Evolutionary conservation across 1,140 invertebrate species (phyloP), one percentile per base, ranked within the genome.

Genomic region (Macrostomum lignano): DNA sequence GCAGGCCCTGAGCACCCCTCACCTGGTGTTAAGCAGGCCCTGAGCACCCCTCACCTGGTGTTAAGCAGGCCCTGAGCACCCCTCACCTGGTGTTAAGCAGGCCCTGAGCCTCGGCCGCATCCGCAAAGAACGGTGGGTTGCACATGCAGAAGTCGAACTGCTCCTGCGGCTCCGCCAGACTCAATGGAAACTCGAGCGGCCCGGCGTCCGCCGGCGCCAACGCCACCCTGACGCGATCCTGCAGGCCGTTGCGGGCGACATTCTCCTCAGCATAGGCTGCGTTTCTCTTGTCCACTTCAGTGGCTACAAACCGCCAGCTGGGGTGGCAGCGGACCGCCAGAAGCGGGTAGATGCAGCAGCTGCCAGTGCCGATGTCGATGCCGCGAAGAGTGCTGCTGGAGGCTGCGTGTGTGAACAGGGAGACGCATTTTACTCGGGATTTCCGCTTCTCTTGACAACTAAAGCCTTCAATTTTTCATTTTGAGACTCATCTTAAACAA

Each of bases 111-210:
- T 68, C 44, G 69, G 58, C 25, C 70, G n/a, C 5, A 3, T 61
- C 67, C 31, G 66, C 62, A 53, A 78, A 91, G 54, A 94, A 94
- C 11, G 86, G 86, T 24, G 86, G 84, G 61, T 94, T 94, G 44
- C 82, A 93, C 68, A 93, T 76, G 37, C 68, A 71, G 51, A 91
- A 93, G 40, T 73, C 64, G 58, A 68, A 76, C 13, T 20, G 43
- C 23, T 55, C 34, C 2, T 46, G 29, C 20, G 22, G 26, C 25
- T 38, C 28, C 3, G 58, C 41, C 1, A 68, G 37, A 2, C 58
- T 45, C 21, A 33, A 20, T 14, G 25, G 25, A 9, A 11, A 19
- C 14, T 21, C 14, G 29, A 17, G 25, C 25, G 31, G 11, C 13
- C 11, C n/a, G 13, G 11, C 20, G 10, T 37, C 25, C 3, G 7